phyloP scores from a whole-genome alignment of 2,113 vertebrate genomes.

The Ctenodactylus gundi region DNA sequence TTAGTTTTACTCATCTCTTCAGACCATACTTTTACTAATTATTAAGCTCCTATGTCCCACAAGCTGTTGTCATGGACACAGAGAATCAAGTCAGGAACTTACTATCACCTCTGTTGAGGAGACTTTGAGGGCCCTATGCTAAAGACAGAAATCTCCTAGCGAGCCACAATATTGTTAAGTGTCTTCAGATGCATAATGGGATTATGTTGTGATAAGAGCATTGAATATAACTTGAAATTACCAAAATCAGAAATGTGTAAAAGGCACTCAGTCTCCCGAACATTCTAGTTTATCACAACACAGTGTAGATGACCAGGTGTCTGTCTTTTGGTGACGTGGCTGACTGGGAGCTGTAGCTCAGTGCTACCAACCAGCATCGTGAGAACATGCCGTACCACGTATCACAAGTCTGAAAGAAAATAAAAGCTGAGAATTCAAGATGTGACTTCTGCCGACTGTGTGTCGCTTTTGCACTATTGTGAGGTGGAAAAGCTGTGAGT shows the following conservation, averaged over 20 bases:
- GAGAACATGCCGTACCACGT: neutral
- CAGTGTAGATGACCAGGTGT: neutral
- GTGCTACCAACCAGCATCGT: neutral
- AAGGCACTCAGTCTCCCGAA: neutral
- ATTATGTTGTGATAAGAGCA: neutral
- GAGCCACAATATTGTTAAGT: neutral
- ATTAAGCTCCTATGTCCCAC: neutral
- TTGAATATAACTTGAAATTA: neutral
- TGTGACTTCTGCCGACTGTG: neutral
- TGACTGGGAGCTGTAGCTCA: neutral
- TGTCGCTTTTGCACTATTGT: neutral
- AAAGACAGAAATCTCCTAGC: neutral
- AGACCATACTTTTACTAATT: neutral
- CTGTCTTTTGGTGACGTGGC: neutral
- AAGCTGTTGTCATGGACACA: neutral
- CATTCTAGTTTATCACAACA: neutral
- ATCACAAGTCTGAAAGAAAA: neutral
- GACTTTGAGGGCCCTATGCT: neutral
- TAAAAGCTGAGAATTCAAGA: neutral
- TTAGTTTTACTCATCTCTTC: neutral
- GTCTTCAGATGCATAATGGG: neutral
- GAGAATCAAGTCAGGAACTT: neutral
- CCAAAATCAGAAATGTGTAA: neutral
- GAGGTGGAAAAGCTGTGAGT: neutral
- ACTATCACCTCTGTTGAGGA: conserved; percentile 11